phyloP scores from a whole-genome alignment of 2,888 invertebrate species.

The Ethmia dodecea region DNA sequence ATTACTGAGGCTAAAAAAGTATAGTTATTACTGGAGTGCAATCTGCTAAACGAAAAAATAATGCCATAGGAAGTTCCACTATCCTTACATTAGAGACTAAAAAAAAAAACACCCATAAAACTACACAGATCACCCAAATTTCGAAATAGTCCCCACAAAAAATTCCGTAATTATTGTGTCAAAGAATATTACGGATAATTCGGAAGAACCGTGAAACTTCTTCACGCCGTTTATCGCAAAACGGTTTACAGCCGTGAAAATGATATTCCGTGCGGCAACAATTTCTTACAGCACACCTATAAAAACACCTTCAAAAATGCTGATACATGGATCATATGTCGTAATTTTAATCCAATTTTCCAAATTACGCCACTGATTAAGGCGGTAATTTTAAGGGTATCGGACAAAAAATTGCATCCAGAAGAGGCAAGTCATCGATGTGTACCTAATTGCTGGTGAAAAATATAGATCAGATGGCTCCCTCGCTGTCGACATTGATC shows the following conservation, averaged over 20 bases:
- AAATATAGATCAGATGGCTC: too few relatives aligned
- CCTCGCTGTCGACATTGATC: too few relatives aligned
- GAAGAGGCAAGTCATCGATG: too few relatives aligned
- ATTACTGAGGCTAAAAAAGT: too few relatives aligned
- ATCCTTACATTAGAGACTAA: too few relatives aligned
- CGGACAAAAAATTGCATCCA: too few relatives aligned
- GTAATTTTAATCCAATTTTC: constrained; percentile 20
- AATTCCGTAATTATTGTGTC: constrained; percentile 32
- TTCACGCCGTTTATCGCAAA: constrained; percentile 16
- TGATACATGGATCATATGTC: constrained; percentile 22
- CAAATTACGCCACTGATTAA: constrained; percentile 15
- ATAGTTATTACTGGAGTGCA: too few relatives aligned
- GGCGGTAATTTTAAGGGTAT: constrained; percentile 11
- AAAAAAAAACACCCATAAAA: too few relatives aligned
- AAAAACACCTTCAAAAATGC: constrained; percentile 16
- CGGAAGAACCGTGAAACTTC: constrained; percentile 35
- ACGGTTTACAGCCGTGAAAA: constrained; percentile 32
- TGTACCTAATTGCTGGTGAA: too few relatives aligned
- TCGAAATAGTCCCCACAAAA: constrained; percentile 14
- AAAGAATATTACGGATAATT: constrained; percentile 21
- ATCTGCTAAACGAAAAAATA: too few relatives aligned
- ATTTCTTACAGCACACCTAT: constrained; percentile 3
- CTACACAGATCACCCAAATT: constrained; percentile 2
- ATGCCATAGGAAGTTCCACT: too few relatives aligned
- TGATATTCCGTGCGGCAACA: constrained; percentile 27